Evolutionary conservation across 2,797 vertebrate genomes (phyloP).

Genomic region (Gymnopithys bicolor): DNA sequence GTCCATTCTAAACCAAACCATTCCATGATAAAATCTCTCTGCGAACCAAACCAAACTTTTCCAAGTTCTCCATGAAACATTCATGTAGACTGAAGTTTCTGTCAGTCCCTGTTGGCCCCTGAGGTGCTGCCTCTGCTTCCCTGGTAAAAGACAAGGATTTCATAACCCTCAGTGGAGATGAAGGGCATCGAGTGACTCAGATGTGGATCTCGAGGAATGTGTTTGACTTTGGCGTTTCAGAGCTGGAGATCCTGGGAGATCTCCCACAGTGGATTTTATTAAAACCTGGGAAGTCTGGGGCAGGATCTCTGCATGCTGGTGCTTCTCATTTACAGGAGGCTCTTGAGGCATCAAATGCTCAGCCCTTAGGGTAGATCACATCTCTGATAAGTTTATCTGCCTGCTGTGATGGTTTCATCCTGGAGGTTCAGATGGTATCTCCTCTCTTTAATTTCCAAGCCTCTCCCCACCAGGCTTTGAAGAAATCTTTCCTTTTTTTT

Average conservation of each 20-base stretch:
- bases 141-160: neutral
- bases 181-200: neutral
- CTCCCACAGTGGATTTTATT: slow-evolving; percentile 1
- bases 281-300: neutral
- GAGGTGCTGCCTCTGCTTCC: neutral
- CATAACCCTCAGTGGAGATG: accelerated
- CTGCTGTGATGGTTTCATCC: slow-evolving; percentile 63
- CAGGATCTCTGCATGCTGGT: neutral
- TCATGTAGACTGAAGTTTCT: neutral
- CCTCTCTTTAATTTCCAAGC: slow-evolving; percentile 54
- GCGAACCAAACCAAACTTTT: neutral
- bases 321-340: neutral
- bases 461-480: slow-evolving; percentile 56
- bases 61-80: neutral
- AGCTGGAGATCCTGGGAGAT: neutral
- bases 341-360: slow-evolving; percentile 49
- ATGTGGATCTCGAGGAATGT: slow-evolving; percentile 2
- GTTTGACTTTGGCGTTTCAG: neutral
- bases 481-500: neutral
- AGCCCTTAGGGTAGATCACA: slow-evolving; percentile 37
- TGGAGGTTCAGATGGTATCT: slow-evolving; percentile 55
- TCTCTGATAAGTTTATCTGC: slow-evolving; percentile 41
- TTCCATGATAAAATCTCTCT: accelerated
- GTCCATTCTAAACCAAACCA: neutral
- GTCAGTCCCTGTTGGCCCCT: neutral